Evolutionary conservation across 2,113 vertebrate genomes (phyloP).

Genomic region (Myotis brandtii): DNA sequence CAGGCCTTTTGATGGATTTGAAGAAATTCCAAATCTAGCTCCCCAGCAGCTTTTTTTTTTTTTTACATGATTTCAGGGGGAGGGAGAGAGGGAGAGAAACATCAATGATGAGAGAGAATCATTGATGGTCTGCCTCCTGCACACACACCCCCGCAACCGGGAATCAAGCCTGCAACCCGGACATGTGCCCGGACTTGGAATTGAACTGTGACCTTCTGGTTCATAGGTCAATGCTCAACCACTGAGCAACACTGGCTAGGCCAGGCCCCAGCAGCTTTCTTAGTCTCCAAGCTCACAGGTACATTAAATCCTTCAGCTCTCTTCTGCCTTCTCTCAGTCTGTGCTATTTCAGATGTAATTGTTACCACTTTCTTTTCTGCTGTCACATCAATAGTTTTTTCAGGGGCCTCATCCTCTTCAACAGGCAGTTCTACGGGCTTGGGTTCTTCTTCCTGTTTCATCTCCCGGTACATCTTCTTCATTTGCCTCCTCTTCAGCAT

Average conservation of each 20-base stretch:
- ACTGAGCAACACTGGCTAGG: no score
- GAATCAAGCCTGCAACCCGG: no score
- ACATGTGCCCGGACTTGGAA: no score
- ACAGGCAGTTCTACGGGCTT: constrained; percentile 81
- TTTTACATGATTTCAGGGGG: no score
- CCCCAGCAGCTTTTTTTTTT: no score
- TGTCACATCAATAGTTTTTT: constrained; percentile 83
- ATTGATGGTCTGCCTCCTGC: no score
- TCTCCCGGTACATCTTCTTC: constrained; percentile 95
- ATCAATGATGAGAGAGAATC: no score
- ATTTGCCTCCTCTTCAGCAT: constrained; percentile 93
- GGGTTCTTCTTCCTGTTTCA: constrained; percentile 89
- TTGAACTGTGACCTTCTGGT: no score
- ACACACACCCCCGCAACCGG: no score
- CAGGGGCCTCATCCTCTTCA: constrained; percentile 84
- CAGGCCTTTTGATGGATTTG: background rate
- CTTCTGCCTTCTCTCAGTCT: background rate
- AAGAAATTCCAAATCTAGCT: background rate
- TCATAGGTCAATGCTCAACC: no score
- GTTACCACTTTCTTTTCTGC: background rate
- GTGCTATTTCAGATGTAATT: background rate
- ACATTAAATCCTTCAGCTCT: background rate
- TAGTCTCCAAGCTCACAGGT: background rate
- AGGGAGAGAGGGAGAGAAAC: no score
- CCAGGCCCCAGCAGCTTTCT: background rate